Evolutionary conservation across 1,140 invertebrate genomes (phyloP).

Genomic region (Bombus sibiricus): DNA sequence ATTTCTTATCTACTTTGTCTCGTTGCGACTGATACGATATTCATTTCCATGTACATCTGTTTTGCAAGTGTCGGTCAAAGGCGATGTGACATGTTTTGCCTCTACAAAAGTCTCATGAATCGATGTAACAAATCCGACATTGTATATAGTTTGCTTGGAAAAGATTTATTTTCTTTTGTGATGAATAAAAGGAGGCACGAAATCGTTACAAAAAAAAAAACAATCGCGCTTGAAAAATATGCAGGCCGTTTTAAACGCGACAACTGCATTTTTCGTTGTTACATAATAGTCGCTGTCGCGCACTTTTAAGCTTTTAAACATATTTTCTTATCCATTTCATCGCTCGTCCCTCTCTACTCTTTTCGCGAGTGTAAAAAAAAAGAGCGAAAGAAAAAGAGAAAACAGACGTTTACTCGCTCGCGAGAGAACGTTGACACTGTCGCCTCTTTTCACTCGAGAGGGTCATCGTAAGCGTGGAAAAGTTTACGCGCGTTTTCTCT

Average conservation of each 20-base stretch:
- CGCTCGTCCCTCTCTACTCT: neutral
- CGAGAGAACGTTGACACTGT: conserved; percentile 47
- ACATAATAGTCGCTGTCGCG: conserved; percentile 18
- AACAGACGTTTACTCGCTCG: conserved; percentile 46
- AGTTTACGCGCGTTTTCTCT: conserved; percentile 3
- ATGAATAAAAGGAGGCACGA: neutral
- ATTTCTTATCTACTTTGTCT: neutral
- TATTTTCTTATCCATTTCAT: conserved; percentile 46
- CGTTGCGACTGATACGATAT: neutral
- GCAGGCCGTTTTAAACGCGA: neutral
- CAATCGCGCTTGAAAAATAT: neutral
- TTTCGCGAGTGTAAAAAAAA: neutral
- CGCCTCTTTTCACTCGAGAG: conserved; percentile 34
- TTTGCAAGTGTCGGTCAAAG: neutral
- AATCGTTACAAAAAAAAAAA: neutral
- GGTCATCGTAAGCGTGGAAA: conserved; percentile 22
- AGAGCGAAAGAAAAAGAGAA: neutral
- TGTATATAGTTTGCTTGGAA: neutral
- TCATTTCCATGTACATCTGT: neutral
- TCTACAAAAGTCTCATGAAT: neutral
- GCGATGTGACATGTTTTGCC: neutral
- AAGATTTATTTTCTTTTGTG: neutral
- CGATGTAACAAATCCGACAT: neutral
- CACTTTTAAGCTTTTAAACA: conserved; percentile 9
- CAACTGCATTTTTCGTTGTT: conserved; percentile 9